phyloP scores from a whole-genome alignment of 2,888 invertebrate genomes.

The Herminia tarsipennalis region DNA sequence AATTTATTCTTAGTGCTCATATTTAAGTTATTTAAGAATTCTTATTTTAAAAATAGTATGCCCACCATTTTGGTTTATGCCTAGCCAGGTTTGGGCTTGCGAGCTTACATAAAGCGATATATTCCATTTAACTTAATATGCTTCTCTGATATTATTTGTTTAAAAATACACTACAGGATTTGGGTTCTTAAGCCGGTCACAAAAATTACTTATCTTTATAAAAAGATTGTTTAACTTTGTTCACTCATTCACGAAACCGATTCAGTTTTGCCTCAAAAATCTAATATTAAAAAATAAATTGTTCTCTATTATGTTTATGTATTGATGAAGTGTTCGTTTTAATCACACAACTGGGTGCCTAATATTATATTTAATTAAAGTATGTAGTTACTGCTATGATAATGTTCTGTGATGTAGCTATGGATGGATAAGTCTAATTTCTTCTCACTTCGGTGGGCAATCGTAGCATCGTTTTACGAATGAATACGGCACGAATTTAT shows the following conservation, averaged over 20 bases:
- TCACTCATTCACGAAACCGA: constrained; percentile 21
- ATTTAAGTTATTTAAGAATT: constrained; percentile 11
- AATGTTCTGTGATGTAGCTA: constrained; percentile 28
- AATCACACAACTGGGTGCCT: constrained; percentile 13
- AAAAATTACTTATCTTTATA: constrained; percentile 2
- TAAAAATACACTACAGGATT: background rate
- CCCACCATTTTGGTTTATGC: constrained; percentile 19
- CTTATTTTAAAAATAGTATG: constrained; percentile 10
- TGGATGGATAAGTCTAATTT: constrained; percentile 37
- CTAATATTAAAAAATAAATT: constrained; percentile 29
- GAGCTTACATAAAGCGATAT: constrained; percentile 24
- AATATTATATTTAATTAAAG: constrained; percentile 18
- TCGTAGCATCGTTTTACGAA: constrained; percentile 23
- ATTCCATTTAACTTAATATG: too few relatives aligned
- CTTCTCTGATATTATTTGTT: constrained; percentile 1
- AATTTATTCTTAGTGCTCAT: constrained; percentile 20
- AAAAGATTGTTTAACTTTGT: constrained; percentile 1
- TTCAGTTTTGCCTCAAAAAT: constrained; percentile 25
- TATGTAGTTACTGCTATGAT: constrained; percentile 26
- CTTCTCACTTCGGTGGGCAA: constrained; percentile 56
- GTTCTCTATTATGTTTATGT: constrained; percentile 30
- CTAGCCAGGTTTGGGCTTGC: constrained; percentile 16
- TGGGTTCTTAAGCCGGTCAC: background rate
- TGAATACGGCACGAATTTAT: constrained; percentile 35
- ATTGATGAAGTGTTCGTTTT: constrained; percentile 16